These are phyloP conservation scores for Phymastichus coffea DNA, from an alignment of 1,140 invertebrate species.

Conservation along the genomic window DNA sequence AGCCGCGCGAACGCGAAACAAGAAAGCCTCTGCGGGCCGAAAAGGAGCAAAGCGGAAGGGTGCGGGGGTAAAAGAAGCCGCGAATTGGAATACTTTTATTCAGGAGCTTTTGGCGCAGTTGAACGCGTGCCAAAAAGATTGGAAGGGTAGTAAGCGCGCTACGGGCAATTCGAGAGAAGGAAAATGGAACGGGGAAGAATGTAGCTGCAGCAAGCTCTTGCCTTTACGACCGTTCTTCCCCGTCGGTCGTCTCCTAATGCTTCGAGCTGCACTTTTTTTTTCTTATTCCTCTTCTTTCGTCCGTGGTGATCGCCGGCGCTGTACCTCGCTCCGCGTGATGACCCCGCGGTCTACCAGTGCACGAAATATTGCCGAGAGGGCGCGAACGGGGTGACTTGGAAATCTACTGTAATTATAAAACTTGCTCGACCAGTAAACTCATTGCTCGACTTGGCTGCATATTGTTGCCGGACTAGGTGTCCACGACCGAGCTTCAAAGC, in stretches of 20 bases:
- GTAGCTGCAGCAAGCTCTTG: conserved; percentile 13
- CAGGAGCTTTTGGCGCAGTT: conserved; percentile 15
- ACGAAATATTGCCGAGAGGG: too few species aligned
- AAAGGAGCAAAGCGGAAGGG: too few species aligned
- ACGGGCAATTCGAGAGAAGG: conserved; percentile 4
- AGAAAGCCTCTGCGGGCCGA: too few species aligned
- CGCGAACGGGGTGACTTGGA: too few species aligned
- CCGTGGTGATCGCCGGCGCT: not conserved
- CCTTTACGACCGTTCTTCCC: conserved; percentile 22
- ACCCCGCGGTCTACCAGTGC: too few species aligned
- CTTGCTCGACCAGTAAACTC: too few species aligned
- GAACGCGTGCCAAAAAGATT: conserved; percentile 27
- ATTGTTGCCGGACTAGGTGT: too few species aligned
- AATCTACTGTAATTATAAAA: too few species aligned
- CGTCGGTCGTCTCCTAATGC: not conserved
- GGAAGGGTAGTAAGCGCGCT: conserved; percentile 6
- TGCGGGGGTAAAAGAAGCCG: too few species aligned
- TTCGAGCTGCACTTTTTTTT: not conserved
- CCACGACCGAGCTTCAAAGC: too few species aligned
- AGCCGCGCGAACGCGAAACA: conserved; percentile 1
- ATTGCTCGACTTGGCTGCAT: too few species aligned
- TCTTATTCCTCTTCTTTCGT: conserved; percentile 2
- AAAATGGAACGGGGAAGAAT: conserved; percentile 27
- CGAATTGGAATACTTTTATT: conserved; percentile 27
- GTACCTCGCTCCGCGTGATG: too few species aligned